Percentiles rank a stretch among this genome's conserved stretches.
Conservation (phyloP, 2,797 vertebrate genomes). For the Moxostoma hubbsi region DNA sequence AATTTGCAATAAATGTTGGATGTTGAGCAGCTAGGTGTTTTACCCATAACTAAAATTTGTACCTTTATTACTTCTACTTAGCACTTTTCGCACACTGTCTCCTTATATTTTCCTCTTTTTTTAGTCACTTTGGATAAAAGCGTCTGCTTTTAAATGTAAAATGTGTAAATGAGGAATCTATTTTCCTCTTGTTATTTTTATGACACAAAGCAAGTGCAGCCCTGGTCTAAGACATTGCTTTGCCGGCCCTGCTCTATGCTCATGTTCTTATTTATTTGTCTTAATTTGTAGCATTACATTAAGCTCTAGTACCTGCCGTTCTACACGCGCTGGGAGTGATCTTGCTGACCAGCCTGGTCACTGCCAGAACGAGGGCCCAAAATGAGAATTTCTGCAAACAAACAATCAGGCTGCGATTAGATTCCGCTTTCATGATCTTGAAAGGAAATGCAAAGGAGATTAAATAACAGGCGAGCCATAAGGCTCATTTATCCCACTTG, state of each 20-base stretch:
- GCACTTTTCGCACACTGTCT: no score
- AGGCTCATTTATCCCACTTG: constrained; percentile 79
- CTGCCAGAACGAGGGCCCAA: constrained; percentile 62
- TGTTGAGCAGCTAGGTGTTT: constrained; percentile 10
- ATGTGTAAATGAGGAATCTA: constrained; percentile 25
- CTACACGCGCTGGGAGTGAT: constrained; percentile 59
- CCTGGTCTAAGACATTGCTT: constrained; percentile 45
- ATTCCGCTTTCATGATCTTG: constrained; percentile 83
- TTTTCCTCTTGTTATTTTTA: constrained; percentile 29
- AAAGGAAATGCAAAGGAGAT: constrained; percentile 85
- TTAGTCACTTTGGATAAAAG: background rate
- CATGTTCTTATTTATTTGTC: constrained; percentile 51
- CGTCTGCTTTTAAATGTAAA: no score
- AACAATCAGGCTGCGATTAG: constrained; percentile 82
- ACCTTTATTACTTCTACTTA: no score
- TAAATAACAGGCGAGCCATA: constrained; percentile 81
- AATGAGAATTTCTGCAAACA: constrained; percentile 84
- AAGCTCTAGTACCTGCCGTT: constrained; percentile 58
- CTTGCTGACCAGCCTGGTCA: constrained; percentile 60
- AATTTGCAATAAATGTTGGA: background rate
- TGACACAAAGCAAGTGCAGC: constrained; percentile 1
- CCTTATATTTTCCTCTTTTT: background rate
- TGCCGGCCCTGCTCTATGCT: constrained; percentile 32
- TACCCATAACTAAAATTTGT: background rate
- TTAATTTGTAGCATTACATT: constrained; percentile 55